Evolutionary conservation across 2,797 vertebrate species (phyloP), one percentile per base, ranked within the genome.

Genomic region (Distichodus sexfasciatus): DNA sequence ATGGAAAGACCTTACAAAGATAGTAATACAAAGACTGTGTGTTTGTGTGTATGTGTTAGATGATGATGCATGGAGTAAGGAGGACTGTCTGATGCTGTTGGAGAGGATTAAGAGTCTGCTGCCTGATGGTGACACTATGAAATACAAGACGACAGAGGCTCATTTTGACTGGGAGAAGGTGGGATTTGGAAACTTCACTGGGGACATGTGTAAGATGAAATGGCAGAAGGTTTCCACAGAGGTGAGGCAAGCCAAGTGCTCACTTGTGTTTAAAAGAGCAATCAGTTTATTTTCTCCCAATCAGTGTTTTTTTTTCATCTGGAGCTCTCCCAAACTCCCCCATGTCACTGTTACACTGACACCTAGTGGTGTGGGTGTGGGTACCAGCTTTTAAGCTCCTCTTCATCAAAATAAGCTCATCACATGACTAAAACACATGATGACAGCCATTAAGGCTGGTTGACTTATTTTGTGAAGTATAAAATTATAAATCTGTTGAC

Each of bases 101-200:
- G 92, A 93, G 73, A 81, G 88, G 78, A 91, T 93, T 15, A 87
- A 88, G n/a, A 76, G 70, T 54, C 31, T 86, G 53, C 71, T 93
- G 47, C 91, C 91, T 0, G 90, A 92, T 1, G 71, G 11, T 2
- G 92, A 93, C 54, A 57, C 12, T 35, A 89, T 92, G 90, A 93
- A 92, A 59, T 93, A 92, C 38, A 93, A 93, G 76, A 93, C 92
- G 70, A 93, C 92, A 0, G 92, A 93, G 86, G 90, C 90, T 0
- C 91, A 93, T 84, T 90, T 92, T 0, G 90, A 93, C 83, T 93
- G 92, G 92, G 89, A 90, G 7, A 92, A 92, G 60, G 87, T 92
- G 11, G 73, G 88, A 29, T 92, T 93, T 23, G 87, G 86, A 12
- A 61, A 47, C 65, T 93, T 86, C 86, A 90, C 82, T 2, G 85